Evolutionary conservation across 2,113 vertebrate genomes (phyloP).

Genomic region (Tetraodon nigroviridis): DNA sequence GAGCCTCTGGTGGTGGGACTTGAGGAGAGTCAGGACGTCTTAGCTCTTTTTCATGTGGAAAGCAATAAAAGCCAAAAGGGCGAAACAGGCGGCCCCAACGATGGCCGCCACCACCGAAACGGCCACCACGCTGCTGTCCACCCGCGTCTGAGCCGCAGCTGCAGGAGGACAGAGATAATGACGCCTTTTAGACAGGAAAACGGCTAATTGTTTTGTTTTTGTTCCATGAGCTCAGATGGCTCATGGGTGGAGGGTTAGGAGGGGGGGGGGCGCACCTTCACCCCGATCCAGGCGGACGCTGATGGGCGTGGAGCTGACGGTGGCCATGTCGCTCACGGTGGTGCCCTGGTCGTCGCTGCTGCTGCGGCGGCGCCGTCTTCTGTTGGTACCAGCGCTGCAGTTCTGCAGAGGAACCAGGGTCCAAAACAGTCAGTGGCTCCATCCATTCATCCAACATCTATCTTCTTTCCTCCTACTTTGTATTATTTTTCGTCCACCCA

Average conservation of each 20-base stretch:
- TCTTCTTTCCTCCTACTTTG: too few relatives aligned
- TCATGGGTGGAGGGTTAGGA: too few relatives aligned
- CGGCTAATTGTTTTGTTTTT: not conserved
- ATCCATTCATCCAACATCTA: too few relatives aligned
- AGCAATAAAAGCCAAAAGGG: conserved; percentile 39
- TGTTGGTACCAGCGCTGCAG: conserved; percentile 40
- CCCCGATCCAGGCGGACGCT: conserved; percentile 37
- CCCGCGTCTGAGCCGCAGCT: conserved; percentile 11
- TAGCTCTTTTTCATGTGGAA: conserved; percentile 19
- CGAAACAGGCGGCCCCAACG: conserved; percentile 39
- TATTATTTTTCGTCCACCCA: too few relatives aligned
- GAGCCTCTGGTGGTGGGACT: not conserved
- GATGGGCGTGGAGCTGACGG: conserved; percentile 61
- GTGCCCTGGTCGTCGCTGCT: conserved; percentile 13
- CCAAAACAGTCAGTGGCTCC: too few relatives aligned
- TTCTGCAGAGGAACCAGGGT: conserved; percentile 45
- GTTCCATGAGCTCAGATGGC: too few relatives aligned
- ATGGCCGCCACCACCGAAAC: conserved; percentile 47
- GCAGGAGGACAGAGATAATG: not conserved
- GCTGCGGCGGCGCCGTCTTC: conserved; percentile 44
- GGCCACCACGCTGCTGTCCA: conserved; percentile 10
- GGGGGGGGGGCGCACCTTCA: conserved; percentile 12
- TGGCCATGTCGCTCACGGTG: conserved; percentile 59
- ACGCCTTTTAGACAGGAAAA: not conserved
- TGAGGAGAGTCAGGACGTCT: not conserved